Conservation (phyloP, 2,113 vertebrate species). For the Phaetusa simplex region DNA sequence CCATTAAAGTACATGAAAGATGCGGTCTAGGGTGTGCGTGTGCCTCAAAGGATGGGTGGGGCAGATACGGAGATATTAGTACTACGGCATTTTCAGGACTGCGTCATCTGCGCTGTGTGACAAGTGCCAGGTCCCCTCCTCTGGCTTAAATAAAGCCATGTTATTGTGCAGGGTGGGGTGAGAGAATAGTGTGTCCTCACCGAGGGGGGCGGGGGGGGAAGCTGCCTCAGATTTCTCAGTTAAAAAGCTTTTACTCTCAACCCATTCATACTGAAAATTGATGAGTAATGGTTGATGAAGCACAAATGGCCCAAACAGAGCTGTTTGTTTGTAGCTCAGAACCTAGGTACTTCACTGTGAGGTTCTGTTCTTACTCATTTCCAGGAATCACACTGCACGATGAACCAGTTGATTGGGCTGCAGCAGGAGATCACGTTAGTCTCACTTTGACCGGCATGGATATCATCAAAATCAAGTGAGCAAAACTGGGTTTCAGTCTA, state of each 20-base stretch:
- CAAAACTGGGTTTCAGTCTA: slow-evolving; percentile 65
- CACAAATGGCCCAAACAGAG: slow-evolving; percentile 58
- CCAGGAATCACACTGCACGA: slow-evolving; percentile 94
- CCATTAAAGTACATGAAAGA: slow-evolving; percentile 55
- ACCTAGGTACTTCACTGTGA: slow-evolving; percentile 74
- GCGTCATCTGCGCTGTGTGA: slow-evolving; percentile 30
- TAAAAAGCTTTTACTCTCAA: slow-evolving; percentile 73
- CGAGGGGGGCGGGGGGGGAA: not conserved
- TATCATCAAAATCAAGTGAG: slow-evolving; percentile 99
- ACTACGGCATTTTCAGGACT: slow-evolving; percentile 43
- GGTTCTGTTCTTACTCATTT: slow-evolving; percentile 81
- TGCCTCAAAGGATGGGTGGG: slow-evolving; percentile 52
- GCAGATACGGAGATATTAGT: slow-evolving; percentile 20
- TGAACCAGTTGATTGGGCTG: slow-evolving; percentile 94
- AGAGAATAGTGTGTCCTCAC: slow-evolving; percentile 39
- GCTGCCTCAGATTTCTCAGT: slow-evolving; percentile 62
- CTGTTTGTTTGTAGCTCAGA: slow-evolving; percentile 71
- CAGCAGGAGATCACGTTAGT: slow-evolving; percentile 95
- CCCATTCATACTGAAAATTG: slow-evolving; percentile 81
- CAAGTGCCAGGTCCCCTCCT: slow-evolving; percentile 3
- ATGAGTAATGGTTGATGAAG: slow-evolving; percentile 79
- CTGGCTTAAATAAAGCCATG: slow-evolving; percentile 42
- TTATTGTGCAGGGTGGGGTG: slow-evolving; percentile 54
- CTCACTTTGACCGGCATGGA: slow-evolving; percentile 98
- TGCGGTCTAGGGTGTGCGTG: slow-evolving; percentile 31